phyloP scores from a whole-genome alignment of 2,888 invertebrate species.

The Temnothorax rugatulus region DNA sequence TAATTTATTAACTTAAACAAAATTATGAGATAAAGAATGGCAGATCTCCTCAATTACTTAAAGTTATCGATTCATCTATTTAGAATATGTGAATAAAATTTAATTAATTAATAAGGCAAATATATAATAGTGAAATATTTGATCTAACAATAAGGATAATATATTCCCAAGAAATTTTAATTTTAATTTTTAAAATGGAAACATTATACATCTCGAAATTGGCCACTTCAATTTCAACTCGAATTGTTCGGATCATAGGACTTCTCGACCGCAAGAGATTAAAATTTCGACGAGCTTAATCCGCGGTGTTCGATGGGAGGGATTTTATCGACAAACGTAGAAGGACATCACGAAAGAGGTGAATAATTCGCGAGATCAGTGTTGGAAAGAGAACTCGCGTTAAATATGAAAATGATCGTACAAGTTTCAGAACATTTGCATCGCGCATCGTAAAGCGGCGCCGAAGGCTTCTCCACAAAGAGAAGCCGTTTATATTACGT shows the following conservation, averaged over 20 bases:
- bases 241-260: not conserved
- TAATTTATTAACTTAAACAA: not conserved
- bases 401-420: constrained; percentile 20
- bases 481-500: constrained; percentile 37
- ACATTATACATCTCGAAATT: not conserved
- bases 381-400: not conserved
- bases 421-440: constrained; percentile 26
- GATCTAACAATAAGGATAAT: not conserved
- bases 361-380: constrained; percentile 5
- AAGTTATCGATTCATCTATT: constrained; percentile 3
- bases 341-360: not conserved
- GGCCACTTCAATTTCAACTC: not conserved
- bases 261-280: not conserved
- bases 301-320: not conserved
- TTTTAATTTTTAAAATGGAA: not conserved
- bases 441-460: not conserved
- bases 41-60: not conserved
- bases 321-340: constrained; percentile 16
- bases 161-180: not conserved
- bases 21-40: constrained; percentile 7
- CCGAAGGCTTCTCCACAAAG: not conserved
- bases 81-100: no score
- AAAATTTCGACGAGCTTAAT: constrained; percentile 15
- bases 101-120: constrained; percentile 4
- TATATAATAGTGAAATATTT: not conserved